Evolutionary conservation across 35 echinoderm and acorn worm species (phyloP).

Genomic region (Acanthaster planci): DNA sequence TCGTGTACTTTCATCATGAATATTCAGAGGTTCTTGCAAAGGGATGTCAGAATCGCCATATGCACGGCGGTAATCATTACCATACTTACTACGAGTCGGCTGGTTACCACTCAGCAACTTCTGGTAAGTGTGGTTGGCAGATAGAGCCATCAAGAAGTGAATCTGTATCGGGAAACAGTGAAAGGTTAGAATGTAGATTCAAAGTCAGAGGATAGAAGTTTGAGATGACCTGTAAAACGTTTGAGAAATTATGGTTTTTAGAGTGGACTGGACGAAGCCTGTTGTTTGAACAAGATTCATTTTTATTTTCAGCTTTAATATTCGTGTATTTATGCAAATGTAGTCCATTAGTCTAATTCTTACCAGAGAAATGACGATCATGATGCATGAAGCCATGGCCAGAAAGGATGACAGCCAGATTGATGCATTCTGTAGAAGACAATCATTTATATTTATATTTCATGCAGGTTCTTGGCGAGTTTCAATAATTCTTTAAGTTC

Average conservation of each 20-base stretch:
- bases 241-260: neutral
- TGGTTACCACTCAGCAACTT: slow-evolving; percentile 72
- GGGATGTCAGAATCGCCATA: slow-evolving; percentile 82
- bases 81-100: slow-evolving; percentile 74
- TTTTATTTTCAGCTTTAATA: neutral
- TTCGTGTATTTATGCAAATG: no score
- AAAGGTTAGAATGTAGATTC: no score
- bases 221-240: neutral
- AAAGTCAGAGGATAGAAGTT: no score
- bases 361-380: slow-evolving; percentile 62
- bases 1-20: slow-evolving; percentile 82
- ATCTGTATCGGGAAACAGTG: slow-evolving; percentile 43
- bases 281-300: no score
- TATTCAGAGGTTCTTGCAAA: slow-evolving; percentile 83
- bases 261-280: no score
- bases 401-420: slow-evolving; percentile 53
- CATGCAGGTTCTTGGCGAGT: no score
- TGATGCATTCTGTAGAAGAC: slow-evolving; percentile 44
- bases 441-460: no score
- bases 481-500: no score
- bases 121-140: slow-evolving; percentile 91
- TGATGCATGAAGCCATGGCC: slow-evolving; percentile 45
- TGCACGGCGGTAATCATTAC: slow-evolving; percentile 72
- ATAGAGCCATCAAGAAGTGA: slow-evolving; percentile 89
- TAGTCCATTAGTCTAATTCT: neutral